phyloP scores from a whole-genome alignment of 2,113 vertebrate genomes.

The Otolemur garnettii region DNA sequence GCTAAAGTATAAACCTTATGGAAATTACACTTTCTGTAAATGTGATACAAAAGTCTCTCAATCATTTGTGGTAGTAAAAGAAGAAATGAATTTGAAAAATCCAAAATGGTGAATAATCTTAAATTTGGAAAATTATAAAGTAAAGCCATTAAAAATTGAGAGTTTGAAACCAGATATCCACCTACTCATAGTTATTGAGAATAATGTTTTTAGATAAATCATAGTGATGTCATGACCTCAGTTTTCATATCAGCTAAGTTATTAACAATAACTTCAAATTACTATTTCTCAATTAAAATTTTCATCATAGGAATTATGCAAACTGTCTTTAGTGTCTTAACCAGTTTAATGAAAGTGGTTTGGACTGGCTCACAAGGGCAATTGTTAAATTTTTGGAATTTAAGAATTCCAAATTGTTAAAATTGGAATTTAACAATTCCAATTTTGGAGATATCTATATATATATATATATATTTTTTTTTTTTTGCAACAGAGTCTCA shows the following conservation, averaged over 20 bases:
- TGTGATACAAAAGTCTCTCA: slow-evolving; percentile 25
- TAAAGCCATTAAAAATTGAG: slow-evolving; percentile 39
- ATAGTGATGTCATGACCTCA: neutral
- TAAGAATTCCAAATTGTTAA: too few relatives aligned
- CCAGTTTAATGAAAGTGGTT: neutral
- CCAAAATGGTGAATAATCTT: slow-evolving; percentile 36
- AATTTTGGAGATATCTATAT: too few relatives aligned
- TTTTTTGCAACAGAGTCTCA: too few relatives aligned
- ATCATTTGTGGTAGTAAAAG: slow-evolving; percentile 51
- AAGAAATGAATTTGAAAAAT: slow-evolving; percentile 61
- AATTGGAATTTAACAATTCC: too few relatives aligned
- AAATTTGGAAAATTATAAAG: slow-evolving; percentile 28
- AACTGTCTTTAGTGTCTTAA: neutral
- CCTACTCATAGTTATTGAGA: neutral
- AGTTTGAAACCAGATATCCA: neutral
- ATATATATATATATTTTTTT: too few relatives aligned
- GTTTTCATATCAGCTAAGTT: neutral
- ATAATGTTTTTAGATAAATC: neutral
- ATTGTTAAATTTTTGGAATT: slow-evolving; percentile 14
- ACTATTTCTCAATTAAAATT: neutral
- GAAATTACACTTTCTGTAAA: slow-evolving; percentile 36
- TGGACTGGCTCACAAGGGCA: neutral
- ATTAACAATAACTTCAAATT: neutral
- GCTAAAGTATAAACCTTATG: slow-evolving; percentile 17
- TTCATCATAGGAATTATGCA: neutral